These are phyloP conservation scores for Campylorhamphus procurvoides DNA, from an alignment of 2,113 vertebrate genomes.

Conservation along the genomic window DNA sequence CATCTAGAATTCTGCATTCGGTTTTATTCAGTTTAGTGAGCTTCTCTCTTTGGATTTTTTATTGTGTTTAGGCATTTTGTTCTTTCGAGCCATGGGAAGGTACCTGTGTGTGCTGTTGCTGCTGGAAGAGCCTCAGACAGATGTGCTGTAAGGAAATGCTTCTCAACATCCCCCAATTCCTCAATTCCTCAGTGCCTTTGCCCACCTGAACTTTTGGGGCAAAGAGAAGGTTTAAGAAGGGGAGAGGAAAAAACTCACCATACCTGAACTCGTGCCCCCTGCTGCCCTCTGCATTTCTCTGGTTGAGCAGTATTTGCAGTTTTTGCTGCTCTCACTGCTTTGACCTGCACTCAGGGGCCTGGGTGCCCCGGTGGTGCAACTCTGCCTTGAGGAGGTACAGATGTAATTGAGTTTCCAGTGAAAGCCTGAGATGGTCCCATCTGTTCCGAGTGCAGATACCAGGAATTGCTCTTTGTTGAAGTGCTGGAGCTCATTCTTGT, in stretches of 20 bases:
- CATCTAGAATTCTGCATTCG: background rate
- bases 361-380: background rate
- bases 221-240: background rate
- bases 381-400: accelerated
- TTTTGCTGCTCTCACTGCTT: background rate
- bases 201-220: background rate
- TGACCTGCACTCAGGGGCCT: no score
- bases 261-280: background rate
- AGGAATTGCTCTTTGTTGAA: background rate
- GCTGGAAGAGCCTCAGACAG: background rate
- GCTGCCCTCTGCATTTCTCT: background rate
- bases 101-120: background rate
- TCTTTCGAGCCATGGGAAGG: background rate
- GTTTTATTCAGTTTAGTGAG: background rate
- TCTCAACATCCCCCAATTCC: background rate
- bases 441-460: background rate
- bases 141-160: background rate
- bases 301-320: background rate
- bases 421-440: background rate
- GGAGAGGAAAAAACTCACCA: background rate
- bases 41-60: background rate
- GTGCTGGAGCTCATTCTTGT: background rate
- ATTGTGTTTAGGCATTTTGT: background rate
- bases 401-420: background rate
- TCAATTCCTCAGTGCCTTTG: background rate